Evolutionary conservation across 2,888 invertebrate genomes (phyloP).

Genomic region (Callyntrura guangdongensis): DNA sequence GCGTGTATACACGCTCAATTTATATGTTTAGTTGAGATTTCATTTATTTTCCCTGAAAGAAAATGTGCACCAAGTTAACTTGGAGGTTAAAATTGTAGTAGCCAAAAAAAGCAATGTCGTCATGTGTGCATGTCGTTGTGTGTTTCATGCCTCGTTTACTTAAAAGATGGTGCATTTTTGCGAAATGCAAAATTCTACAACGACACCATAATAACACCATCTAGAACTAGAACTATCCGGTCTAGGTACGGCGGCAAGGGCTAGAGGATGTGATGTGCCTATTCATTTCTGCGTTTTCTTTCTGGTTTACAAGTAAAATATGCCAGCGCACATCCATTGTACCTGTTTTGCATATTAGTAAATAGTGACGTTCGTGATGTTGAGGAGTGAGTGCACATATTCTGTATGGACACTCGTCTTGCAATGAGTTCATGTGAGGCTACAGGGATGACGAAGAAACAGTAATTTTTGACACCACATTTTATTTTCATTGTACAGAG

Average conservation of each 20-base stretch:
- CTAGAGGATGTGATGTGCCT: background rate
- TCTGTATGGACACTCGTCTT: background rate
- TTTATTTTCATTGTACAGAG: background rate
- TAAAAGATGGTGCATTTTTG: background rate
- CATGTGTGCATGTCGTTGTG: background rate
- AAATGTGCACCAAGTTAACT: background rate
- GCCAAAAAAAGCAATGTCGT: constrained; percentile 24
- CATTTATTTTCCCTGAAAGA: constrained; percentile 17
- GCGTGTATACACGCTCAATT: background rate
- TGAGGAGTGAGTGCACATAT: too few relatives aligned
- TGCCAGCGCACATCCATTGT: background rate
- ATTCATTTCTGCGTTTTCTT: background rate
- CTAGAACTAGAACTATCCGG: background rate
- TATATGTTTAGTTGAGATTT: background rate
- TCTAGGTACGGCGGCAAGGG: background rate
- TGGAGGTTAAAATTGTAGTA: background rate
- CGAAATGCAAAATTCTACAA: background rate
- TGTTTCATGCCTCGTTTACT: constrained; percentile 36
- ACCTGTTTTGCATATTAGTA: background rate
- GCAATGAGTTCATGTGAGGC: background rate
- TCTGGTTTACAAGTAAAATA: background rate
- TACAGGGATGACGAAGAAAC: background rate
- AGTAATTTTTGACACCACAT: background rate
- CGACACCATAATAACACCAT: background rate
- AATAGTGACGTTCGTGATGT: background rate